Evolutionary conservation across 2,888 invertebrate species (phyloP).

Genomic region (Cheilosia variabilis): DNA sequence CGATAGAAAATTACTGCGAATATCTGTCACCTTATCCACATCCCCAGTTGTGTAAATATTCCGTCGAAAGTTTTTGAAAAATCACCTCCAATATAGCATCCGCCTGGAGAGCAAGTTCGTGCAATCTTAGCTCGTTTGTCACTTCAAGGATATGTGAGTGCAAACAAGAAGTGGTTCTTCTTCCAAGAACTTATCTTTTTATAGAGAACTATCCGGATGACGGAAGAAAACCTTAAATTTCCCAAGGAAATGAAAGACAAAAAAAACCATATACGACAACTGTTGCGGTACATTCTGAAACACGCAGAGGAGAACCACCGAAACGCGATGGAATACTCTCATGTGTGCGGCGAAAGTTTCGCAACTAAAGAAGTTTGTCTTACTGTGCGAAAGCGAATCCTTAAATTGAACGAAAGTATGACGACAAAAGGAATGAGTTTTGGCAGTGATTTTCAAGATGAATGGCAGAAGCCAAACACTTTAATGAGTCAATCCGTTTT

Average conservation of each 20-base stretch:
- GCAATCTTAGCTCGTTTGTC: conserved; percentile 15
- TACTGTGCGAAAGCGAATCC: too few species aligned
- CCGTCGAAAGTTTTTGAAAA: conserved; percentile 14
- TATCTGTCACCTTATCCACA: conserved; percentile 7
- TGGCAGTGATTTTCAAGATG: too few species aligned
- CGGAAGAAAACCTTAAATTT: not conserved
- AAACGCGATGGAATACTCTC: too few species aligned
- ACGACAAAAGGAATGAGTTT: too few species aligned
- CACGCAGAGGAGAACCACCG: too few species aligned
- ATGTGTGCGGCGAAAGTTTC: too few species aligned
- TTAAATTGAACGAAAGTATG: too few species aligned
- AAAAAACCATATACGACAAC: not conserved
- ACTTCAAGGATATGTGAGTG: conserved; percentile 24
- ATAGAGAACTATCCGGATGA: not conserved
- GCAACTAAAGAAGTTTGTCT: too few species aligned
- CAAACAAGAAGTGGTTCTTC: not conserved
- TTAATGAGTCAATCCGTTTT: too few species aligned
- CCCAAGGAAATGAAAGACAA: not conserved
- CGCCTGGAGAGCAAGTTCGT: not conserved
- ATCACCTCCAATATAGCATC: conserved; percentile 7
- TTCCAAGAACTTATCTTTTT: conserved; percentile 2
- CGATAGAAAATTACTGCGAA: conserved; percentile 24
- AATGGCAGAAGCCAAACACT: too few species aligned
- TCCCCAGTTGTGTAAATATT: not conserved
- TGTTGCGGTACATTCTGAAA: not conserved